These are phyloP conservation scores for Condylostylus longicornis DNA, from an alignment of 1,140 invertebrate species.

Conservation along the genomic window DNA sequence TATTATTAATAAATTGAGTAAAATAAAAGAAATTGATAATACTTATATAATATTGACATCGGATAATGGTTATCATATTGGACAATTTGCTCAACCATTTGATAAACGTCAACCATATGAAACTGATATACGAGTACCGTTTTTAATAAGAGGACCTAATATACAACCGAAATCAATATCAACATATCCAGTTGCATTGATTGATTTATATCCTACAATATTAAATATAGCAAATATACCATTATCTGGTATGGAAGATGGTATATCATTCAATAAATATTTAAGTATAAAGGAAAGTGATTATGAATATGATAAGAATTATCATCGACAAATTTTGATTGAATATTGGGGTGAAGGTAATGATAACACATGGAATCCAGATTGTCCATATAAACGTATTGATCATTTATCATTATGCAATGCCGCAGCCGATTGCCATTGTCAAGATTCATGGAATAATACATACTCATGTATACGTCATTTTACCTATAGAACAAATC, in stretches of 20 bases:
- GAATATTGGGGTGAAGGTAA: slow-evolving; percentile 66
- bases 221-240: slow-evolving; percentile 43
- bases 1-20: slow-evolving; percentile 42
- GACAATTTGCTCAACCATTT: slow-evolving; percentile 69
- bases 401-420: slow-evolving; percentile 44
- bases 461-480: slow-evolving; percentile 63
- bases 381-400: slow-evolving; percentile 41
- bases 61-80: slow-evolving; percentile 81
- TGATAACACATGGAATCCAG: slow-evolving; percentile 31
- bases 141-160: slow-evolving; percentile 62
- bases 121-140: slow-evolving; percentile 67
- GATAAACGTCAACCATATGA: slow-evolving; percentile 85
- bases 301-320: slow-evolving; percentile 2
- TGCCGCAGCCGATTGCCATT: slow-evolving; percentile 54
- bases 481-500: slow-evolving; percentile 36
- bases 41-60: slow-evolving; percentile 75
- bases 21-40: slow-evolving; percentile 42
- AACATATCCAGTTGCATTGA: slow-evolving; percentile 47
- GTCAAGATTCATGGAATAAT: slow-evolving; percentile 69
- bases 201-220: slow-evolving; percentile 72
- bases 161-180: slow-evolving; percentile 35
- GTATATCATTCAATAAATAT: slow-evolving; percentile 38
- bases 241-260: slow-evolving; percentile 36
- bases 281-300: slow-evolving; percentile 6
- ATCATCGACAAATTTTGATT: slow-evolving; percentile 45